Conservation (phyloP, 2,888 invertebrate species). For the Thyatira batis region DNA sequence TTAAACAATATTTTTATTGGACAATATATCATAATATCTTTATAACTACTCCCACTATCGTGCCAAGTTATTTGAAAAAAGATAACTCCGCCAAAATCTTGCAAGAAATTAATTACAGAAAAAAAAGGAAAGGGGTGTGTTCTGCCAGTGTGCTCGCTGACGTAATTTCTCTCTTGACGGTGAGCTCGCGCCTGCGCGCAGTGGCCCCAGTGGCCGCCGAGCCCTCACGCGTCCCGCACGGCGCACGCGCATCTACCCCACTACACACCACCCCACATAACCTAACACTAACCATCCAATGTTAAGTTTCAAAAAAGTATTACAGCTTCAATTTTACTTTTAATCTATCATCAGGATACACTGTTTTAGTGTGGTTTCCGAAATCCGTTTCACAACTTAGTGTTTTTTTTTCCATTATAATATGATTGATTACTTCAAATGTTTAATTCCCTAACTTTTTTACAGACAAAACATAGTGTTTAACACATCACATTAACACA, state of each 20-base stretch:
- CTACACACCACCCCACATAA: slow-evolving; percentile 23
- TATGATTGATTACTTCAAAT: background rate
- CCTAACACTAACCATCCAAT: slow-evolving; percentile 27
- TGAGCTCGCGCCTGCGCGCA: slow-evolving; percentile 51
- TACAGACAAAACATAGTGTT: background rate
- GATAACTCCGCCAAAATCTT: slow-evolving; percentile 63
- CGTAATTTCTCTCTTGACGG: slow-evolving; percentile 65
- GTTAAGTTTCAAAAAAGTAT: slow-evolving; percentile 13
- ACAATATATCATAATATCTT: slow-evolving; percentile 3
- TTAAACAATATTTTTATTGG: background rate
- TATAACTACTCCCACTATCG: slow-evolving; percentile 6
- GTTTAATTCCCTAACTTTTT: background rate
- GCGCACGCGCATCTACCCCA: slow-evolving; percentile 35
- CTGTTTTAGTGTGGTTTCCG: background rate
- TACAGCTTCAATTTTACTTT: background rate
- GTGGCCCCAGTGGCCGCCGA: slow-evolving; percentile 54
- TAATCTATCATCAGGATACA: background rate
- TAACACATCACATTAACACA: slow-evolving; percentile 6
- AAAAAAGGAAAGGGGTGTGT: slow-evolving; percentile 78
- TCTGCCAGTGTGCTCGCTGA: slow-evolving; percentile 62
- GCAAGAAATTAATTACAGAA: slow-evolving; percentile 77
- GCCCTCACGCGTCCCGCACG: slow-evolving; percentile 72
- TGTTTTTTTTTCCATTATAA: background rate
- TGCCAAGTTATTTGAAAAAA: slow-evolving; percentile 36
- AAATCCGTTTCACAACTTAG: background rate